Evolutionary conservation across 2,888 invertebrate species (phyloP).

Genomic region (Mechanitis mazaeus): DNA sequence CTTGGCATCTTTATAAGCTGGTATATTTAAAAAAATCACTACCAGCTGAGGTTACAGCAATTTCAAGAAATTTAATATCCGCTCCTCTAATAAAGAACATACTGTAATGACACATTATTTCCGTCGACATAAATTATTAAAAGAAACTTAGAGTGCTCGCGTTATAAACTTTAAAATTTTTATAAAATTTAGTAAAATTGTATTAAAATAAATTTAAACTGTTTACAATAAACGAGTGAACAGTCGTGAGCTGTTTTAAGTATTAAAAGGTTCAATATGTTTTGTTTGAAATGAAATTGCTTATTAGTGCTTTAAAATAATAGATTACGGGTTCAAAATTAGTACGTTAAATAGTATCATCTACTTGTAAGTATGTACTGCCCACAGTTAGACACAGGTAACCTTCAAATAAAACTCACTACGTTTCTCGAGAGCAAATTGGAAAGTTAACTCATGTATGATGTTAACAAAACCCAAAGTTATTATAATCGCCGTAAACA

Average conservation of each 20-base stretch:
- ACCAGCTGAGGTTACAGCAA: constrained; percentile 16
- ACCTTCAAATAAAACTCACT: too few species aligned
- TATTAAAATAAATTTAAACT: too few species aligned
- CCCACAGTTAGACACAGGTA: too few species aligned
- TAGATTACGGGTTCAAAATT: too few species aligned
- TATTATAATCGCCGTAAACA: constrained; percentile 27
- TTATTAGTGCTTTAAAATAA: too few species aligned
- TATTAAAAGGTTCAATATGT: too few species aligned
- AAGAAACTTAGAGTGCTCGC: constrained; percentile 4
- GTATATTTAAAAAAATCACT: constrained; percentile 8
- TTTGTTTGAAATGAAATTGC: too few species aligned
- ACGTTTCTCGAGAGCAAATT: too few species aligned
- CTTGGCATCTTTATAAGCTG: background rate
- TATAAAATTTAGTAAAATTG: background rate
- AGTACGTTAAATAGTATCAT: background rate
- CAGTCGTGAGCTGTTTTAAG: too few species aligned
- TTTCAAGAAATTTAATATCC: constrained; percentile 28
- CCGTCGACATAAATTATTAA: constrained; percentile 22
- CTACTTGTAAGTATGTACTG: background rate
- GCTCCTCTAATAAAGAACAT: constrained; percentile 26
- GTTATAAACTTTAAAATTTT: background rate
- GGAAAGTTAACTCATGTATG: too few species aligned
- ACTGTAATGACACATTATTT: constrained; percentile 26
- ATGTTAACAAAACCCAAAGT: constrained; percentile 13
- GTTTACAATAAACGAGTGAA: too few species aligned